Conservation (phyloP, 2,113 vertebrate species). For the Cairina moschata region DNA sequence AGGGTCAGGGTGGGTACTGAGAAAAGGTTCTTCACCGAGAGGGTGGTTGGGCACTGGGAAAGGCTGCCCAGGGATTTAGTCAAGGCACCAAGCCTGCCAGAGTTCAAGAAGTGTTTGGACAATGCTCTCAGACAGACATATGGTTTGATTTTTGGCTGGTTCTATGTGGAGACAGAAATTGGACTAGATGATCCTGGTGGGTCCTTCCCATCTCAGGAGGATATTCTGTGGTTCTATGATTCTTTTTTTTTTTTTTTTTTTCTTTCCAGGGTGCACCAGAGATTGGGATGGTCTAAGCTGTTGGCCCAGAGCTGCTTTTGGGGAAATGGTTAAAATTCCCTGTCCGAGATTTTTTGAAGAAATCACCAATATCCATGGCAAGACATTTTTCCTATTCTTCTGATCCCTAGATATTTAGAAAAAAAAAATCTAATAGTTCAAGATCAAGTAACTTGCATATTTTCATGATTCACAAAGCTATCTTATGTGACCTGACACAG, state of each 20-base stretch:
- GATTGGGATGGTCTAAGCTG: slow-evolving; percentile 80
- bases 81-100: too few species aligned
- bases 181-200: too few species aligned
- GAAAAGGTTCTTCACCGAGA: too few species aligned
- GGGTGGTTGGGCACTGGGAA: too few species aligned
- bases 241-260: background rate
- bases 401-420: background rate
- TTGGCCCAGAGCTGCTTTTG: slow-evolving; percentile 71
- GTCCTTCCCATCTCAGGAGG: too few species aligned
- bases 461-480: background rate
- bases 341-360: slow-evolving; percentile 72
- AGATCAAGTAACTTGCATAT: background rate
- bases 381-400: background rate
- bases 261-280: slow-evolving; percentile 59
- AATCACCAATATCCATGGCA: slow-evolving; percentile 53
- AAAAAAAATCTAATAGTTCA: background rate
- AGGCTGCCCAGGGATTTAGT: too few species aligned
- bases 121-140: too few species aligned
- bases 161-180: too few species aligned
- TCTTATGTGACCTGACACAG: background rate
- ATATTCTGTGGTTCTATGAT: too few species aligned
- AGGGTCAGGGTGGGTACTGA: too few species aligned
- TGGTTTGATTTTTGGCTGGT: too few species aligned
- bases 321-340: slow-evolving; percentile 65
- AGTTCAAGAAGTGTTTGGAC: too few species aligned